Conservation (phyloP, 2,797 vertebrate species). For the Anabacerthia variegaticeps region DNA sequence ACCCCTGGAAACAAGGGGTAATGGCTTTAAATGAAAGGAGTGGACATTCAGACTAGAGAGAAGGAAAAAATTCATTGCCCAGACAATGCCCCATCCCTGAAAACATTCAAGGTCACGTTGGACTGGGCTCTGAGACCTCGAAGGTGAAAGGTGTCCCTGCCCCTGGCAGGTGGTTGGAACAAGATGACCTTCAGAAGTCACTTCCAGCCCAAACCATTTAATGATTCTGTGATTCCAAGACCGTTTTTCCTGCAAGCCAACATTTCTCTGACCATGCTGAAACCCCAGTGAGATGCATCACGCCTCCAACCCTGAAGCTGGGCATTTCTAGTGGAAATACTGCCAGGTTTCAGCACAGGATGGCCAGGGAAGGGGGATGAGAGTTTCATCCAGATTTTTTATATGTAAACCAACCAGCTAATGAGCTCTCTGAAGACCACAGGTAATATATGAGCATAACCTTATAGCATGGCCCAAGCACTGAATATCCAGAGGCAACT, state of each 20-base stretch:
- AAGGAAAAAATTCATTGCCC: neutral
- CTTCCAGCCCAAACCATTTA: neutral
- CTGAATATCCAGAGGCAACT: constrained; percentile 1
- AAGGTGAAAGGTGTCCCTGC: neutral
- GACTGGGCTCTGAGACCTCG: neutral
- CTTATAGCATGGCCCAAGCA: neutral
- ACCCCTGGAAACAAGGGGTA: neutral
- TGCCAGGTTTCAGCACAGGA: neutral
- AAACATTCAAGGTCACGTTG: neutral
- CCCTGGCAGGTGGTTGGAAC: accelerated
- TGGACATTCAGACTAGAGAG: neutral
- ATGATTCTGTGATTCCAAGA: neutral
- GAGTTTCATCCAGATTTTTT: neutral
- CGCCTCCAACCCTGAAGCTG: neutral
- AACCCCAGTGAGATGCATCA: neutral
- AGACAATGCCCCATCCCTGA: neutral
- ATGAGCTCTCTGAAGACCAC: constrained; percentile 57
- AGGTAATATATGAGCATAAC: constrained; percentile 24
- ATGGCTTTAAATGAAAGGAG: neutral
- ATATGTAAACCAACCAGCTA: constrained; percentile 21
- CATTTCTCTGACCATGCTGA: neutral
- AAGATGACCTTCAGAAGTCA: neutral
- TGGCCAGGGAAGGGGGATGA: neutral
- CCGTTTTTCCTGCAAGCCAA: neutral
- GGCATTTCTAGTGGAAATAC: neutral